These are phyloP conservation scores for Melikaiella ostensackeni DNA, from an alignment of 2,888 invertebrate species.

Conservation along the genomic window DNA sequence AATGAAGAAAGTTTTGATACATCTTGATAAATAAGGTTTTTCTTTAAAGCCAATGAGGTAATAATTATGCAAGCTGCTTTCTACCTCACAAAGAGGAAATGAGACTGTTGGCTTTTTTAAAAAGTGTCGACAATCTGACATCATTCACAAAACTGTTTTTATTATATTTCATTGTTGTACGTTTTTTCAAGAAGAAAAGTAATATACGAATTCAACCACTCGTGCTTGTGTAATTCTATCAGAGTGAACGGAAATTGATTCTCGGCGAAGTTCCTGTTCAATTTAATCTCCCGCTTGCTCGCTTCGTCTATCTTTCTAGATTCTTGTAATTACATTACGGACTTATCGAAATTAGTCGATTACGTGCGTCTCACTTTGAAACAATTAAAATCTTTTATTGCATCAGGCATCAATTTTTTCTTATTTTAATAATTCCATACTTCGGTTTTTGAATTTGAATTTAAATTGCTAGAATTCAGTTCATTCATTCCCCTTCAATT, in stretches of 20 bases:
- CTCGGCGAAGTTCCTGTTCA: conserved; percentile 24
- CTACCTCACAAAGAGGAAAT: neutral
- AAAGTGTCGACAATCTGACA: neutral
- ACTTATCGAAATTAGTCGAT: conserved; percentile 9
- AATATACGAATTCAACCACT: conserved; percentile 17
- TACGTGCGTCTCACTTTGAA: neutral
- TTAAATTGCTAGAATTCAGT: no score
- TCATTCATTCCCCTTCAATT: no score
- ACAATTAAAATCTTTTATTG: conserved; percentile 2
- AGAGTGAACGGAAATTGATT: conserved; percentile 38
- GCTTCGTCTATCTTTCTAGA: conserved; percentile 24
- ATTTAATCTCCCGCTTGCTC: conserved; percentile 28
- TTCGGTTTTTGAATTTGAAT: neutral
- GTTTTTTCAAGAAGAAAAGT: neutral
- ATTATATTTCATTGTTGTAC: neutral
- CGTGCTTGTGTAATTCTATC: conserved; percentile 31
- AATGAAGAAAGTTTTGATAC: neutral
- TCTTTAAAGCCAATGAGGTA: neutral
- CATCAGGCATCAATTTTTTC: neutral
- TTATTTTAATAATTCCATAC: neutral
- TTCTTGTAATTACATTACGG: conserved; percentile 15
- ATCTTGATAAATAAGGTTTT: neutral
- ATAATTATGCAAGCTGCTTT: conserved; percentile 6
- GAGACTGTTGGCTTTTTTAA: neutral
- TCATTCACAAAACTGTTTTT: neutral